Percentiles rank a stretch among this genome's conserved stretches.
These are phyloP conservation scores for Tetragonula clypearis DNA, from an alignment of 1,140 invertebrate genomes.

Conservation along the genomic window DNA sequence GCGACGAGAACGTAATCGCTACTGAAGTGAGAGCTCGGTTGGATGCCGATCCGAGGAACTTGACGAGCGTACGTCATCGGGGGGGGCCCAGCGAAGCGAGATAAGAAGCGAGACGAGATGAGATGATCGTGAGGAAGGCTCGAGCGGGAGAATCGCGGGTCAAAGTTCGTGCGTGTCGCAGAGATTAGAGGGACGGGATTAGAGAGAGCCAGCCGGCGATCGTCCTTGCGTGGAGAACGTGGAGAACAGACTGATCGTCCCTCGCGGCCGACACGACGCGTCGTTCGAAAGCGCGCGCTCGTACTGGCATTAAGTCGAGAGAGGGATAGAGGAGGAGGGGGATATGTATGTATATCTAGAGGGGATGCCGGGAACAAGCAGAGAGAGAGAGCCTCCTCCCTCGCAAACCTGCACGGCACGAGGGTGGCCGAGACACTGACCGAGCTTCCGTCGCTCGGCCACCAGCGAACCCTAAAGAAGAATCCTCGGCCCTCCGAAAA, in stretches of 20 bases:
- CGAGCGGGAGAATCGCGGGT: slow-evolving; percentile 33
- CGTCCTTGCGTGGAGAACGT: slow-evolving; percentile 67
- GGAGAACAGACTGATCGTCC: slow-evolving; percentile 68
- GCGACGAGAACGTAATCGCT: slow-evolving; percentile 19
- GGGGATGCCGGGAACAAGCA: slow-evolving; percentile 60
- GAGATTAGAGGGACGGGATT: slow-evolving; percentile 36
- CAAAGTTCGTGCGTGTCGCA: slow-evolving; percentile 45
- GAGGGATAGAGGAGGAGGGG: slow-evolving; percentile 47
- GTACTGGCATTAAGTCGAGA: slow-evolving; percentile 64
- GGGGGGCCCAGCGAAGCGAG: neutral
- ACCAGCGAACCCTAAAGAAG: slow-evolving; percentile 35
- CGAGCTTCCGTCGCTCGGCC: slow-evolving; percentile 57
- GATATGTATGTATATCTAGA: slow-evolving; percentile 47
- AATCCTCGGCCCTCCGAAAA: slow-evolving; percentile 32
- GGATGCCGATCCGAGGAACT: slow-evolving; percentile 20
- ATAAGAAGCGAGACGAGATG: slow-evolving; percentile 13
- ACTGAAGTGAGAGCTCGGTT: slow-evolving; percentile 11
- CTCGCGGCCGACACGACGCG: slow-evolving; percentile 59
- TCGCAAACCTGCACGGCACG: slow-evolving; percentile 56
- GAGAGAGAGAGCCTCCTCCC: slow-evolving; percentile 50
- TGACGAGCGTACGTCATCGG: slow-evolving; percentile 34
- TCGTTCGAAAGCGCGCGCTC: slow-evolving; percentile 69
- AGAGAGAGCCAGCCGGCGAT: slow-evolving; percentile 23
- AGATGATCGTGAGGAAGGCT: slow-evolving; percentile 13
- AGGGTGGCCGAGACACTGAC: slow-evolving; percentile 69